phyloP scores from a whole-genome alignment of 1,140 invertebrate species.

The Marisa cornuarietis region DNA sequence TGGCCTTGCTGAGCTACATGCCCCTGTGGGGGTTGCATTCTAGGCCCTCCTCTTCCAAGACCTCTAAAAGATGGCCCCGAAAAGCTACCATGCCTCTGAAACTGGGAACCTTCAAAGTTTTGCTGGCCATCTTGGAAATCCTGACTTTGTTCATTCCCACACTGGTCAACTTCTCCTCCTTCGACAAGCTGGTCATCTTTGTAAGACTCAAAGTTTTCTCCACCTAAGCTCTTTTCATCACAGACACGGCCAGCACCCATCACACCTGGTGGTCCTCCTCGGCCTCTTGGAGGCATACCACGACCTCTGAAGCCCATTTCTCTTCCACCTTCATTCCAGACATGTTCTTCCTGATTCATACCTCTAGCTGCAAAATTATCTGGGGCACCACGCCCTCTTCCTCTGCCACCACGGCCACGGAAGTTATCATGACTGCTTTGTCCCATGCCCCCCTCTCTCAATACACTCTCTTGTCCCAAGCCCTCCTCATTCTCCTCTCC shows the following conservation, averaged over 20 bases:
- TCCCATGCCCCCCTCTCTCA: conserved; percentile 4
- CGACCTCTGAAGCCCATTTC: conserved; percentile 1
- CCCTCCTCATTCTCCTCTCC: background rate
- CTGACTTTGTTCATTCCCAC: conserved; percentile 3
- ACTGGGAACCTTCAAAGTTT: background rate
- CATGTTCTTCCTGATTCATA: background rate
- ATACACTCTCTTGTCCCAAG: conserved; percentile 11
- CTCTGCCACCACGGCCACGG: conserved; percentile 21
- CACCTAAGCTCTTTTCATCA: background rate
- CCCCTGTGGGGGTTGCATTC: background rate
- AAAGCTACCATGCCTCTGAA: background rate
- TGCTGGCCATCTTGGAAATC: conserved; percentile 2
- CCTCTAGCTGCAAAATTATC: conserved; percentile 16
- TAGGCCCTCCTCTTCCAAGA: conserved; percentile 1
- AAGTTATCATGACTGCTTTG: background rate
- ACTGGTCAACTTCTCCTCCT: background rate
- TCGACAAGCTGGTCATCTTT: background rate
- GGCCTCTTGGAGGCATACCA: conserved; percentile 9
- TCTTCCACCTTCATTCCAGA: background rate
- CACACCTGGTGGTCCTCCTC: conserved; percentile 4
- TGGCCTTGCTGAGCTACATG: background rate
- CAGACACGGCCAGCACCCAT: background rate
- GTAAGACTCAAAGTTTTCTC: background rate
- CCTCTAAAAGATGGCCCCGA: background rate
- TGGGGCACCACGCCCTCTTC: conserved; percentile 9